A percentile compares a stretch with the other conserved stretches of the same genome.
Conservation (phyloP, 2,888 invertebrate genomes). For the Xanthia icteritia region DNA sequence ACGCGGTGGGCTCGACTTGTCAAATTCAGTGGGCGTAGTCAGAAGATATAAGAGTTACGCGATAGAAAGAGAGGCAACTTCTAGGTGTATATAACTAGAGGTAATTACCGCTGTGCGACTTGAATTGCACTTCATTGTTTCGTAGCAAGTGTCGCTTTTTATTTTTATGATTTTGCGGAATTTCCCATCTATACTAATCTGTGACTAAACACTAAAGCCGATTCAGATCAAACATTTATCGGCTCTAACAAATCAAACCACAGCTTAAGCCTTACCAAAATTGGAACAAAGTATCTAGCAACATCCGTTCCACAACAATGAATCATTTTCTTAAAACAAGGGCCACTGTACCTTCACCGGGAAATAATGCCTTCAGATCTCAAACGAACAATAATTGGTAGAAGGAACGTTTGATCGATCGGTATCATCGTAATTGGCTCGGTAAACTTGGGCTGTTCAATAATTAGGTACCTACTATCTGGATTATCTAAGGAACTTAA, state of each 20-base stretch:
- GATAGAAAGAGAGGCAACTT: no score
- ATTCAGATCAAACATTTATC: conserved; percentile 30
- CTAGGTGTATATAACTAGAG: no score
- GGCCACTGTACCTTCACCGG: conserved; percentile 73
- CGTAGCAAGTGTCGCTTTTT: no score
- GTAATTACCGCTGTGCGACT: no score
- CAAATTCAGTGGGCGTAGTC: no score
- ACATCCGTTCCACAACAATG: conserved; percentile 66
- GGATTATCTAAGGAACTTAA: conserved; percentile 70
- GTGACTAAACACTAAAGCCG: background rate
- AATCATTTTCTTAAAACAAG: conserved; percentile 67
- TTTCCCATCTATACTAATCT: no score
- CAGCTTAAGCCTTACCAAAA: conserved; percentile 38
- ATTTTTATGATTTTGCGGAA: no score
- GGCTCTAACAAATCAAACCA: conserved; percentile 9
- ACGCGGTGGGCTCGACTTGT: no score
- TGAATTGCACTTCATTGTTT: no score
- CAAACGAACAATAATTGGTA: conserved; percentile 79
- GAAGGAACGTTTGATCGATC: conserved; percentile 77
- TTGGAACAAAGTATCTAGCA: conserved; percentile 51
- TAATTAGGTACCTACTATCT: conserved; percentile 68
- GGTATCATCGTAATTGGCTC: conserved; percentile 83
- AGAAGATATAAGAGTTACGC: no score
- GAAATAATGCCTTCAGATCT: conserved; percentile 71
- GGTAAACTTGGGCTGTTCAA: conserved; percentile 76